Evolutionary conservation across 2,888 invertebrate species (phyloP).

Genomic region (Drosophila sordidapex): DNA sequence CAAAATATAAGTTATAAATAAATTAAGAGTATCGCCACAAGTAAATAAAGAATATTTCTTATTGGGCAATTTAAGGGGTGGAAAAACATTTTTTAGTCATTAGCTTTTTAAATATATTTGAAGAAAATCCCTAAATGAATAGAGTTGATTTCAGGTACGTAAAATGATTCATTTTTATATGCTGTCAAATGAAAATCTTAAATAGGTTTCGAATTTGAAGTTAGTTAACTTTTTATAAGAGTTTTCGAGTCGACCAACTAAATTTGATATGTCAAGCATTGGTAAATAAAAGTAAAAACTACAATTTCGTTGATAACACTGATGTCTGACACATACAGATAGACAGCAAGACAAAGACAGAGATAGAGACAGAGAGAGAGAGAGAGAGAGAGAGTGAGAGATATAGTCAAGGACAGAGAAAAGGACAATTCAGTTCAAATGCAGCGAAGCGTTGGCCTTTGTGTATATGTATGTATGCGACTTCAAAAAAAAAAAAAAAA

Average conservation of each 20-base stretch:
- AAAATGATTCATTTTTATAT: background rate
- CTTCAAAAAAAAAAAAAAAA: background rate
- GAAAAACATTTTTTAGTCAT: background rate
- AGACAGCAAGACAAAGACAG: slow-evolving; percentile 26
- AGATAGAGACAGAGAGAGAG: background rate
- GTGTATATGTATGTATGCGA: slow-evolving; percentile 11
- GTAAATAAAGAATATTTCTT: background rate
- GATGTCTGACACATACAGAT: slow-evolving; percentile 30
- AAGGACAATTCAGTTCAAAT: slow-evolving; percentile 17
- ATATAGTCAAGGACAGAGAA: slow-evolving; percentile 2
- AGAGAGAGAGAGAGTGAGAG: slow-evolving; percentile 5
- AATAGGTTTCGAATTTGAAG: background rate
- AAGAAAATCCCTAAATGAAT: background rate
- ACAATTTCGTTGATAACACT: slow-evolving; percentile 4
- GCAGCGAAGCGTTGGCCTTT: background rate
- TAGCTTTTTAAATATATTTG: background rate
- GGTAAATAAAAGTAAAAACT: background rate
- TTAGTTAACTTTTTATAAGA: background rate
- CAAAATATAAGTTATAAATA: slow-evolving; percentile 10
- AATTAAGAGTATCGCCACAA: background rate
- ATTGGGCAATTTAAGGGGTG: background rate
- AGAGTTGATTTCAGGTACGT: background rate
- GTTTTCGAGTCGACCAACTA: background rate
- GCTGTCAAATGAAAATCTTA: background rate
- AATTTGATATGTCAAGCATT: background rate